phyloP scores from a whole-genome alignment of 2,797 vertebrate species.

The Malurus leucopterus region DNA sequence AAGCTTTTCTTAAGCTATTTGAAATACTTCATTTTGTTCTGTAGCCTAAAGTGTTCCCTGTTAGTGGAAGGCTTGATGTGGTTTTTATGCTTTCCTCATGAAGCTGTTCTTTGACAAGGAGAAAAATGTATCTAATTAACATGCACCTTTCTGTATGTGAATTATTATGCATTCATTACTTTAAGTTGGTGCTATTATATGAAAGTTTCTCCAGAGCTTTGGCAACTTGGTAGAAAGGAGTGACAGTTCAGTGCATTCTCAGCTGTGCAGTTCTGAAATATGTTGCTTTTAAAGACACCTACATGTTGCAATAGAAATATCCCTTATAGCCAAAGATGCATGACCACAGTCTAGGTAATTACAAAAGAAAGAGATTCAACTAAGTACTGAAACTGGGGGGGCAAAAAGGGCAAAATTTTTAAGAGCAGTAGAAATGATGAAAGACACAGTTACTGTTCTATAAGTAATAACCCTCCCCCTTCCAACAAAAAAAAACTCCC shows the following conservation, averaged over 20 bases:
- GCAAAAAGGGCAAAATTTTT: not conserved
- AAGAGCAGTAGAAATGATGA: not conserved
- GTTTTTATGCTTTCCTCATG: not conserved
- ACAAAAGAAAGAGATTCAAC: not conserved
- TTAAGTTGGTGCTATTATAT: not conserved
- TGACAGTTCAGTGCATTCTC: conserved; percentile 2
- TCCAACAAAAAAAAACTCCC: too few species aligned
- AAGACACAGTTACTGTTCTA: not conserved
- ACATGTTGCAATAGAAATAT: conserved; percentile 24
- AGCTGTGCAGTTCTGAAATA: not conserved
- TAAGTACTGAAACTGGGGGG: not conserved
- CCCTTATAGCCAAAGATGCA: not conserved
- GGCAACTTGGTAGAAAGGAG: not conserved
- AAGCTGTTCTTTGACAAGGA: conserved; percentile 21
- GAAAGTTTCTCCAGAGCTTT: not conserved
- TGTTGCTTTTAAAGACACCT: conserved; percentile 32
- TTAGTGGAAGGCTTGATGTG: not conserved
- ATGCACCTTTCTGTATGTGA: not conserved
- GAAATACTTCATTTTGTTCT: not conserved
- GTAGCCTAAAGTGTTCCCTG: not conserved
- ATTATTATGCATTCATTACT: not conserved
- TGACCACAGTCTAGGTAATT: conserved; percentile 15
- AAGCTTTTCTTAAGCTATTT: not conserved
- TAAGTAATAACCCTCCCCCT: not conserved
- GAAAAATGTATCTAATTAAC: conserved; percentile 21